Percentiles rank a stretch among this genome's conserved stretches.
These are phyloP conservation scores for Dermatemys mawii DNA, from an alignment of 2,113 vertebrate species.

Conservation along the genomic window DNA sequence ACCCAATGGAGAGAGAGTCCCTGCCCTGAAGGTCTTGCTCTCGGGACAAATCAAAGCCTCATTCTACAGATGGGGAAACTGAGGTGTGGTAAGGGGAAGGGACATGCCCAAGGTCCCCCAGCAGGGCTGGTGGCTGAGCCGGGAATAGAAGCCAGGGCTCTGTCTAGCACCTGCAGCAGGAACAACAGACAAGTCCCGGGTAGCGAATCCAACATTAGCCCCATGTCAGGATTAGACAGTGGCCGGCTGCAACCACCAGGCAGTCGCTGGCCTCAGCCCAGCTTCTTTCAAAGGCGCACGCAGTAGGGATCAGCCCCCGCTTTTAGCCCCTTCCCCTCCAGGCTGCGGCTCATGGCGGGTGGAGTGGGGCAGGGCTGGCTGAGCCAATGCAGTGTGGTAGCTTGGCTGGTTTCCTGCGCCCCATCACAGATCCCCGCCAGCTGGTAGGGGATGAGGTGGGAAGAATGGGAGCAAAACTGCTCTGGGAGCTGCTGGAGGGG, in stretches of 20 bases:
- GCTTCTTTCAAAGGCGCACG: not conserved
- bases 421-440: not conserved
- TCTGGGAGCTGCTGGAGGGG: not conserved
- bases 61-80: not conserved
- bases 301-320: not conserved
- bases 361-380: not conserved
- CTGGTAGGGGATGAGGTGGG: not conserved
- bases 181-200: not conserved
- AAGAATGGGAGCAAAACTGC: not conserved
- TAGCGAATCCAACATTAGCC: not conserved
- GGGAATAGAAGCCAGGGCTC: not conserved
- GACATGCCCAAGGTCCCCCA: not conserved
- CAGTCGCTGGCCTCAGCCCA: not conserved
- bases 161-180: not conserved
- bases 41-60: not conserved
- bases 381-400: not conserved
- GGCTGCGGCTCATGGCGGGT: not conserved
- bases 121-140: not conserved
- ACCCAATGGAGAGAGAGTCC: not conserved
- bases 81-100: too few relatives aligned
- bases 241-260: too few relatives aligned
- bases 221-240: too few relatives aligned
- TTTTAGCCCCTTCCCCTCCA: too few relatives aligned
- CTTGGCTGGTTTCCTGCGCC: not conserved
- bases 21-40: too few relatives aligned